These are phyloP conservation scores for Pituophis catenifer DNA, from an alignment of 2,113 vertebrate species.

Conservation along the genomic window DNA sequence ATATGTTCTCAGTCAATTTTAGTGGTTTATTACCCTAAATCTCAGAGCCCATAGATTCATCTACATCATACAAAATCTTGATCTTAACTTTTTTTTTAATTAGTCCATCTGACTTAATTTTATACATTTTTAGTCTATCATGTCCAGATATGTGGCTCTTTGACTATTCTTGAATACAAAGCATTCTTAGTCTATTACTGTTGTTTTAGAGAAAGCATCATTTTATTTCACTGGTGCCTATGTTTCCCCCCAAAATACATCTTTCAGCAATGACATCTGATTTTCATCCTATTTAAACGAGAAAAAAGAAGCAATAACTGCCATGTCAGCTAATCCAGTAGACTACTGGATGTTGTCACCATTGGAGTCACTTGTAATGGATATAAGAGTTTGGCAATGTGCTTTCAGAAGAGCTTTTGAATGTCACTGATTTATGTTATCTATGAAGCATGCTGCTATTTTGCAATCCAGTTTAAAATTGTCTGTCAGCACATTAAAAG, in stretches of 20 bases:
- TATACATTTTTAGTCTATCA: neutral
- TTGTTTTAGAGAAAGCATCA: neutral
- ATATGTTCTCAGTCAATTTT: neutral
- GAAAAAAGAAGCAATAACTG: neutral
- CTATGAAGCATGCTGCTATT: neutral
- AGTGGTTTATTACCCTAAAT: neutral
- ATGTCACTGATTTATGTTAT: conserved; percentile 7
- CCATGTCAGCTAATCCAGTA: neutral
- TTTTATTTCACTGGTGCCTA: neutral
- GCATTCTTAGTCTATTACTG: neutral
- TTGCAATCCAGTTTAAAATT: conserved; percentile 15
- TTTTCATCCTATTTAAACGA: conserved; percentile 2
- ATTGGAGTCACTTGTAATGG: neutral
- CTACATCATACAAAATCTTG: neutral
- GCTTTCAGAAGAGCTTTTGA: conserved; percentile 7
- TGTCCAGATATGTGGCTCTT: neutral
- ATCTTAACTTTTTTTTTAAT: neutral
- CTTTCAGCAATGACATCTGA: neutral
- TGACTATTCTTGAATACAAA: neutral
- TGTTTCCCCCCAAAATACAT: neutral
- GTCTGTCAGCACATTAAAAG: conserved; percentile 11
- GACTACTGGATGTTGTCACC: neutral
- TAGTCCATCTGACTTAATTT: neutral
- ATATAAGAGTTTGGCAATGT: neutral
- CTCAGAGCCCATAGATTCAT: neutral